Evolutionary conservation across 2,888 invertebrate species (phyloP), one percentile per base, ranked within the genome.

Genomic region (Leucania comma): DNA sequence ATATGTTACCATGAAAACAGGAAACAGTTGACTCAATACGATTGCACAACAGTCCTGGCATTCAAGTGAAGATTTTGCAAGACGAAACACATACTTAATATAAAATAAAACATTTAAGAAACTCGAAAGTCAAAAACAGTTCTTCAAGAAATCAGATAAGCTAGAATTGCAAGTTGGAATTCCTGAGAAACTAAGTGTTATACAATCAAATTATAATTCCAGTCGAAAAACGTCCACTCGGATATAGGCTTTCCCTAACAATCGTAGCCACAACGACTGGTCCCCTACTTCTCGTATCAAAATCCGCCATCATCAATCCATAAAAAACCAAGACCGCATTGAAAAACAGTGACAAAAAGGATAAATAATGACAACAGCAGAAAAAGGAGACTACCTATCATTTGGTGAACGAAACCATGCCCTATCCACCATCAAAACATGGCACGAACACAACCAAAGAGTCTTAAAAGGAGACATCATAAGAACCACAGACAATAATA

Each of bases 401-500:
- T 95, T 94, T 71, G 92, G 92, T 0, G 92, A 92, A 24, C 88
- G 87, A 80, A 94, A 92, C 80, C 88, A 89, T 78, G 92, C 92
- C 0, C 73, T 95, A 22, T 87, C 90, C 6, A 92, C 94, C 0
- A 85, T 95, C 8, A 86, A 89, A 59, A 89, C 92, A 61, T 96
- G 96, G 95, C 91, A 94, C 32, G 90, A 92, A 14, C 94, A 96
- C 75, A 96, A 95, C 75, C 83, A 87, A 77, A 79, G 88, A 22
- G 89, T 95, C 2, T 71, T 96, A 1, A 94, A 93, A 90, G 96
- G 95, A 0, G 94, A 94, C 26, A 95, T 95, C 17, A 93, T 95
- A 20, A 88, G 89, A 2, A 90, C 87, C n/a, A 95, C 95, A 0
- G 94, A 95, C 54, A 81, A 90, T 2, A 95, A 95, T 80, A 95